Percentiles rank a stretch among this genome's conserved stretches.
phyloP scores from a whole-genome alignment of 2,888 invertebrate species.

The Oxycera nigricornis region DNA sequence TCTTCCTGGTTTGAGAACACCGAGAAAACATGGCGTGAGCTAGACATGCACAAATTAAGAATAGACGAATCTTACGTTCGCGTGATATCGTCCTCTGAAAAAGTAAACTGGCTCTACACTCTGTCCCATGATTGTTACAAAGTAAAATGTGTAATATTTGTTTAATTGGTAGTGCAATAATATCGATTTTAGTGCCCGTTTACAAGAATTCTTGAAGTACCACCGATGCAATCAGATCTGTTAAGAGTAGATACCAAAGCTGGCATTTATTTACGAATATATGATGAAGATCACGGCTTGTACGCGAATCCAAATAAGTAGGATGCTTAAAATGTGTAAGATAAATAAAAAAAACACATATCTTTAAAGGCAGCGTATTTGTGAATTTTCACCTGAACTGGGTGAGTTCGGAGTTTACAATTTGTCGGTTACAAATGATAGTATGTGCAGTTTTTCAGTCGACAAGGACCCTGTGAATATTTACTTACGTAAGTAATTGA shows the following conservation, averaged over 20 bases:
- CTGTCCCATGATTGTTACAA: background rate
- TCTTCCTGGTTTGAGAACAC: background rate
- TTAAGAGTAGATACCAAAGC: background rate
- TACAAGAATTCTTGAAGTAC: background rate
- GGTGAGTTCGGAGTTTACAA: slow-evolving; percentile 1
- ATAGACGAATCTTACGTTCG: background rate
- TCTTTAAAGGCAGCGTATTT: background rate
- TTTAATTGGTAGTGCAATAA: background rate
- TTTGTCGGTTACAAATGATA: background rate
- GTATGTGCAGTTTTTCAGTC: background rate
- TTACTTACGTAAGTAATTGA: background rate
- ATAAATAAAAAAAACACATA: background rate
- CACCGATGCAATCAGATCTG: background rate
- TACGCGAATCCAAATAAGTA: background rate
- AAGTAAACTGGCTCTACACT: background rate
- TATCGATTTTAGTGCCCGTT: background rate
- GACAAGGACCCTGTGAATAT: background rate
- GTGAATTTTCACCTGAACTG: background rate
- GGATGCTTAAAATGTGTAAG: background rate
- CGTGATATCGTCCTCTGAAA: background rate
- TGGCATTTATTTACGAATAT: background rate
- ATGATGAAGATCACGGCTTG: background rate
- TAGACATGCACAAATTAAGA: background rate
- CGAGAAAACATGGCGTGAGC: background rate
- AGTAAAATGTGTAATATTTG: background rate